Conservation (phyloP, 2,797 vertebrate genomes). For the Merluccius polli region DNA sequence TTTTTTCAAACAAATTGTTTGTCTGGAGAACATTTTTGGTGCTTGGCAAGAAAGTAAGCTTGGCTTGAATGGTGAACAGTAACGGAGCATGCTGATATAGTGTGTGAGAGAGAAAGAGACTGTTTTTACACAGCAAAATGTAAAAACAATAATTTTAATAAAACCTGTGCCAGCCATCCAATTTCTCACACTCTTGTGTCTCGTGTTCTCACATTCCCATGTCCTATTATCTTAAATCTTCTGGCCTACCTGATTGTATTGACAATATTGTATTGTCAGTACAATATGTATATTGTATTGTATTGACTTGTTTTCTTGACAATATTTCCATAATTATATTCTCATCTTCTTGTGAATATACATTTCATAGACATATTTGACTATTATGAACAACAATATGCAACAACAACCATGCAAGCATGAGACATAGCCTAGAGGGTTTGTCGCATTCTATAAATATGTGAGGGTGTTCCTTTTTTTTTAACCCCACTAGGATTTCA, state of each 20-base stretch:
- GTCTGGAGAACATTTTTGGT: background rate
- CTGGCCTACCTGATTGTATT: background rate
- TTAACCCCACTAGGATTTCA: background rate
- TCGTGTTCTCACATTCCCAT: no score
- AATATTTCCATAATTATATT: background rate
- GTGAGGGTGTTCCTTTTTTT: conserved; percentile 1
- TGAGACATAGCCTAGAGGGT: background rate
- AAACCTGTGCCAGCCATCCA: no score
- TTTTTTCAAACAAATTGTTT: no score
- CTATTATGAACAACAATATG: no score
- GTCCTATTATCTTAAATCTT: background rate
- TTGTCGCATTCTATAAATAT: background rate
- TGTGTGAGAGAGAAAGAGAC: background rate
- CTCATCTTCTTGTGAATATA: background rate
- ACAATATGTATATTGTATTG: no score
- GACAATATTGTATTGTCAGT: no score
- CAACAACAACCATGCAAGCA: background rate
- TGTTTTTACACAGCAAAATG: background rate
- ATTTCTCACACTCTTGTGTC: background rate
- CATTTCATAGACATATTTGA: no score
- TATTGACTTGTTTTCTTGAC: background rate
- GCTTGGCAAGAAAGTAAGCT: background rate
- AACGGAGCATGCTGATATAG: background rate
- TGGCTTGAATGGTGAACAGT: background rate
- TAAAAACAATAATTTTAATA: background rate